Evolutionary conservation across 2,797 vertebrate species (phyloP).

Genomic region (Siniperca obscura): DNA sequence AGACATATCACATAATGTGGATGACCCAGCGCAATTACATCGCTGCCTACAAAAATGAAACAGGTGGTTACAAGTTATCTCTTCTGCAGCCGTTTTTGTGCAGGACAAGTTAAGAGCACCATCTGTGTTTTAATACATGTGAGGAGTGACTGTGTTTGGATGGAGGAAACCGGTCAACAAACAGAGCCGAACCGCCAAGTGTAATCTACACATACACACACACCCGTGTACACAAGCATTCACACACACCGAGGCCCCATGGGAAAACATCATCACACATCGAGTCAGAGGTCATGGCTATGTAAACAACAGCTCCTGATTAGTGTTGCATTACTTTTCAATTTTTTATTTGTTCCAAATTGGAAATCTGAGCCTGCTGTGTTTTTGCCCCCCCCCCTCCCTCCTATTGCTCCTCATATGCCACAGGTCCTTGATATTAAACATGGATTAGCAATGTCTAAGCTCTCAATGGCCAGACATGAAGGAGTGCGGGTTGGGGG

Average conservation of each 20-base stretch:
- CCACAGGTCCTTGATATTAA: slow-evolving; percentile 79
- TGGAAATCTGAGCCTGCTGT: slow-evolving; percentile 72
- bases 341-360: slow-evolving; percentile 87
- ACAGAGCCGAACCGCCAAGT: slow-evolving; percentile 44
- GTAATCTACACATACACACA: slow-evolving; percentile 57
- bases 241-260: slow-evolving; percentile 35
- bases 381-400: slow-evolving; percentile 48
- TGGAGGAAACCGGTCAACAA: slow-evolving; percentile 61
- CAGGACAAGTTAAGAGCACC: slow-evolving; percentile 31
- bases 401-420: slow-evolving; percentile 11
- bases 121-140: slow-evolving; percentile 33
- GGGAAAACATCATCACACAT: slow-evolving; percentile 68
- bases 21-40: slow-evolving; percentile 52
- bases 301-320: slow-evolving; percentile 85
- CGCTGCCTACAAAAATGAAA: slow-evolving; percentile 31
- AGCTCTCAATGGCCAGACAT: slow-evolving; percentile 61
- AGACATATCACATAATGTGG: slow-evolving; percentile 34
- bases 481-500: slow-evolving; percentile 22
- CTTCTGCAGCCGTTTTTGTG: background rate
- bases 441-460: slow-evolving; percentile 83
- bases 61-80: slow-evolving; percentile 32
- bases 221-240: slow-evolving; percentile 62
- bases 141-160: slow-evolving; percentile 57
- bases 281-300: slow-evolving; percentile 79
- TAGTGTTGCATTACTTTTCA: slow-evolving; percentile 84